phyloP scores from a whole-genome alignment of 2,113 vertebrate genomes.

The Petroica traversi region DNA sequence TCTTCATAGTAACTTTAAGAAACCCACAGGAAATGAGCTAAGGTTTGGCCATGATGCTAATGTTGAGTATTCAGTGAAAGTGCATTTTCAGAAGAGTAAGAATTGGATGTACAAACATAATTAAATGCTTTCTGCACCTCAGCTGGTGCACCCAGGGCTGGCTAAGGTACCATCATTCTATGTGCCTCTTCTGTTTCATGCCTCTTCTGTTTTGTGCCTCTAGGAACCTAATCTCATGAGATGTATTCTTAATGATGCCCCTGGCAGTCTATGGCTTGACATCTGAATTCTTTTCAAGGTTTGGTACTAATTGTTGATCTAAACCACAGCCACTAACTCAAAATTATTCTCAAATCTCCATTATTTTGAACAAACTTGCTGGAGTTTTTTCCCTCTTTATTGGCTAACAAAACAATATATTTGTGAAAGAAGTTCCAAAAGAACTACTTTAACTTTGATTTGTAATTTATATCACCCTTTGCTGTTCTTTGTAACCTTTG shows the following conservation, averaged over 20 bases:
- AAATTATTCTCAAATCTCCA: background rate
- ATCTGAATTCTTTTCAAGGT: background rate
- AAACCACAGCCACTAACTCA: background rate
- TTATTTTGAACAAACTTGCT: background rate
- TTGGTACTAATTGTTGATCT: background rate
- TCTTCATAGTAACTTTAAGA: background rate
- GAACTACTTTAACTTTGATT: background rate
- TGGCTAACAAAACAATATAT: background rate
- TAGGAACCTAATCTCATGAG: accelerated
- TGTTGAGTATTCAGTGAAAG: background rate
- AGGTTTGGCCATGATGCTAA: background rate
- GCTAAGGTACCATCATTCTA: no score
- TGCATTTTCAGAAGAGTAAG: background rate
- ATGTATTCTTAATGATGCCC: background rate
- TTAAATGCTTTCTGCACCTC: background rate
- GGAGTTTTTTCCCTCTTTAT: background rate
- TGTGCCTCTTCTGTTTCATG: no score
- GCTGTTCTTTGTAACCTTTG: background rate
- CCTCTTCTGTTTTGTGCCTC: background rate
- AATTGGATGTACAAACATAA: background rate
- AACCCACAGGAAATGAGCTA: background rate
- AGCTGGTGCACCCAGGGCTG: background rate
- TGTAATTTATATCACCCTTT: background rate
- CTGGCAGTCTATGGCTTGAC: background rate
- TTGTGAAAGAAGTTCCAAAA: background rate